Evolutionary conservation across 1,140 invertebrate genomes (phyloP), one percentile per base, ranked within the genome.

Genomic region (Nixonia krombeini): DNA sequence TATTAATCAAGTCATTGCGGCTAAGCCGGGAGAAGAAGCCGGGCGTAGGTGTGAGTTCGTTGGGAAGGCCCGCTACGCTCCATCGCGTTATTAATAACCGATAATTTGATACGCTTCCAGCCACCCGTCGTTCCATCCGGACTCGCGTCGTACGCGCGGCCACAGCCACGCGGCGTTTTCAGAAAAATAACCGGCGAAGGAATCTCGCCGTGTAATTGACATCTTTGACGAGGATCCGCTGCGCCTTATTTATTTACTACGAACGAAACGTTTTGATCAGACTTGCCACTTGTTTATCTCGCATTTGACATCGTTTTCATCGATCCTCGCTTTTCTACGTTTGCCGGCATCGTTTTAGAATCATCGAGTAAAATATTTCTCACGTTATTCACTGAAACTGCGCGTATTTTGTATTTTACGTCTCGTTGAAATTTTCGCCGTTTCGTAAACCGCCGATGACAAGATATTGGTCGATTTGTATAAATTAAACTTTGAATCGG

Each of bases 1-100:
- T 79, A 83, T 82, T 83, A 82, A 83, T 81, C 80, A 76, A 81
- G 78, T 80, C 74, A 80, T 82, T 80, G 80, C 76, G 66, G 65
- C 67, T 61, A 63, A 75, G 69, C 65, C 53, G 63, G 71, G 73
- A 71, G 70, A 69, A 73, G 65, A 23, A 66, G 64, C 23, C 53
- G 25, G 42, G 50, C 68, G 57, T 69, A 68, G 55, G 72, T 72
- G 63, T 40, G 50, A 62, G 38, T 35, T 46, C 46, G 47, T 50
- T 17, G 52, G 37, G 58, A 46, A 28, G 35, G 50, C 59, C 33
- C 47, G 61, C 66, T 69, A 52, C 59, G 68, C 49, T 65, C 57
- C 46, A 56, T 57, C 55, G 68, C 59, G 66, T 77, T 82, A 81
- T 79, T 82, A 82, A 81, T 78, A 77, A 79, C 69, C 77, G 73